phyloP scores from a whole-genome alignment of 2,888 invertebrate genomes.

The Drosophila mayaguana region DNA sequence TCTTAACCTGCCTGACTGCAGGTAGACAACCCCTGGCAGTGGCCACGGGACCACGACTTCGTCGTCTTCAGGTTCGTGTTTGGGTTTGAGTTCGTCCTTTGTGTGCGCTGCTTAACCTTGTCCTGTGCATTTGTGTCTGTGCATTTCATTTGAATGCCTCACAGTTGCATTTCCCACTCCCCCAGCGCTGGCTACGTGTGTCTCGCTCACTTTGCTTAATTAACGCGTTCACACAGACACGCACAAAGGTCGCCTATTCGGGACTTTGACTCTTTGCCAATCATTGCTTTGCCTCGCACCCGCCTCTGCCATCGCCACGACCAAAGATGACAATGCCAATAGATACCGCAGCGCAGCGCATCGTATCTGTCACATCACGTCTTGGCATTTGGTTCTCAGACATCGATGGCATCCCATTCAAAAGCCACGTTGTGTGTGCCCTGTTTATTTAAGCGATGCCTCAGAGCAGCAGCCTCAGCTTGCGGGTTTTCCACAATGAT shows the following conservation, averaged over 20 bases:
- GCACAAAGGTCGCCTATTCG: slow-evolving; percentile 66
- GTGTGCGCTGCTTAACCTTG: slow-evolving; percentile 39
- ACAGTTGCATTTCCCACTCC: slow-evolving; percentile 33
- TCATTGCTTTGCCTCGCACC: slow-evolving; percentile 63
- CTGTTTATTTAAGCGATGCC: slow-evolving; percentile 68
- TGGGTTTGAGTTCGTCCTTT: slow-evolving; percentile 54
- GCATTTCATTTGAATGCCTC: slow-evolving; percentile 75
- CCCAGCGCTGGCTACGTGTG: slow-evolving; percentile 59
- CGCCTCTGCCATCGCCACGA: background rate
- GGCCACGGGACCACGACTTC: slow-evolving; percentile 36
- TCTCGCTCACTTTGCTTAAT: slow-evolving; percentile 81
- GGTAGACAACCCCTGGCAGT: slow-evolving; percentile 56
- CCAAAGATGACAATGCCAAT: slow-evolving; percentile 65
- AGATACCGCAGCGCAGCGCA: slow-evolving; percentile 56
- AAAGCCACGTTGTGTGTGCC: slow-evolving; percentile 52
- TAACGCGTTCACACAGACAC: slow-evolving; percentile 69
- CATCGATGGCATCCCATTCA: slow-evolving; percentile 48
- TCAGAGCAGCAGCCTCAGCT: slow-evolving; percentile 12
- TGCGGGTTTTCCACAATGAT: slow-evolving; percentile 64
- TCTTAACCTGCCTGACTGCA: slow-evolving; percentile 39
- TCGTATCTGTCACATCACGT: slow-evolving; percentile 75
- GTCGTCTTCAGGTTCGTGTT: background rate
- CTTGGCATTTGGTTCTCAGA: slow-evolving; percentile 66
- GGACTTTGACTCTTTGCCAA: slow-evolving; percentile 80
- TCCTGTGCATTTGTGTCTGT: slow-evolving; percentile 35